These are phyloP conservation scores for Psephotus haematonotus DNA, from an alignment of 2,113 vertebrate genomes.

Conservation along the genomic window DNA sequence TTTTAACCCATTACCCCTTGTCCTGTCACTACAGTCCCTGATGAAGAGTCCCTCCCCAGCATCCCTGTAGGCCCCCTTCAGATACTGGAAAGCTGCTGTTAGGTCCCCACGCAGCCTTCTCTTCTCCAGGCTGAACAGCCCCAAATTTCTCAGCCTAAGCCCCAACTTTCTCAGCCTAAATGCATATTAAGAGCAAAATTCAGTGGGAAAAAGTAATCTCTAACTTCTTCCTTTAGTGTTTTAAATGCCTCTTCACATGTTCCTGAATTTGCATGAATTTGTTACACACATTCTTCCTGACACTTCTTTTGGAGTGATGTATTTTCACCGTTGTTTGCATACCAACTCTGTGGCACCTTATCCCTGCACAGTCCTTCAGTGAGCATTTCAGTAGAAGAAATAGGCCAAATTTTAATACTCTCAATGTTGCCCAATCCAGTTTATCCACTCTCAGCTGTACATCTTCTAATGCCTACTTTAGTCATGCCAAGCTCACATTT, in stretches of 20 bases:
- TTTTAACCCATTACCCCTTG: no score
- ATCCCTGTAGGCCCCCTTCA: no score
- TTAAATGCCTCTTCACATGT: not conserved
- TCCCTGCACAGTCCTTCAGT: not conserved
- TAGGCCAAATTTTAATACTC: constrained; percentile 59
- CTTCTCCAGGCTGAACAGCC: no score
- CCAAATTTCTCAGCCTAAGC: no score
- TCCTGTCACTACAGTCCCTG: no score
- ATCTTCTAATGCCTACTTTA: constrained; percentile 21
- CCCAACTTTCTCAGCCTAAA: not conserved
- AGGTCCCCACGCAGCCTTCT: no score
- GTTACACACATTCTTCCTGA: not conserved
- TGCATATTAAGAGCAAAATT: not conserved
- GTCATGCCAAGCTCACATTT: constrained; percentile 53
- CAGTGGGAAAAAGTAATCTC: not conserved
- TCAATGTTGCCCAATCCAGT: constrained; percentile 48
- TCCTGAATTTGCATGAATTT: not conserved
- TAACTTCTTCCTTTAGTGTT: not conserved
- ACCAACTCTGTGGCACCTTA: not conserved
- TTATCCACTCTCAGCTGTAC: constrained; percentile 25
- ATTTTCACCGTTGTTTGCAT: not conserved
- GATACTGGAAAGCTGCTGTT: no score
- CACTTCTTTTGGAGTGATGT: not conserved
- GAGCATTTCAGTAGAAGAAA: constrained; percentile 22
- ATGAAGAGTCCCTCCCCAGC: no score